Evolutionary conservation across 2,113 vertebrate species (phyloP).

Genomic region (Scophthalmus maximus): DNA sequence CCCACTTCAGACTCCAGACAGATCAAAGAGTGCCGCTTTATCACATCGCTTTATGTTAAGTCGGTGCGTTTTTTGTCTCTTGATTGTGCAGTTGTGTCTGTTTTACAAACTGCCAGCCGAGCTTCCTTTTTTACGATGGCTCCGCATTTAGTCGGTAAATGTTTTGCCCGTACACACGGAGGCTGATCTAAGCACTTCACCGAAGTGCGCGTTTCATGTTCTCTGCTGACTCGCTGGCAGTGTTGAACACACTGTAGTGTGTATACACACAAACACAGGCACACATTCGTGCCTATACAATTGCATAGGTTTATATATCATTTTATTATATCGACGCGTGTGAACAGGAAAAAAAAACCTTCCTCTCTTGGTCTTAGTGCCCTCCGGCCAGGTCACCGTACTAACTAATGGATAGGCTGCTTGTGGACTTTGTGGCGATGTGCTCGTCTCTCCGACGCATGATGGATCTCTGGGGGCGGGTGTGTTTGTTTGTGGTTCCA

Average conservation of each 20-base stretch:
- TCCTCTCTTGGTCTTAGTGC: background rate
- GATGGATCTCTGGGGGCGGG: slow-evolving; percentile 7
- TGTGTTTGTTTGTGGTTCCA: slow-evolving; percentile 16
- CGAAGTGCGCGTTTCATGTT: slow-evolving; percentile 22
- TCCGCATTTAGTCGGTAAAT: slow-evolving; percentile 40
- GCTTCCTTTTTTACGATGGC: slow-evolving; percentile 14
- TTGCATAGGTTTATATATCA: background rate
- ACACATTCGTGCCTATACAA: background rate
- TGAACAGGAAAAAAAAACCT: background rate
- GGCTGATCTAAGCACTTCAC: slow-evolving; percentile 51
- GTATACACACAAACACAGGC: background rate
- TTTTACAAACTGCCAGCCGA: background rate
- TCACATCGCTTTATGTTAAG: no score
- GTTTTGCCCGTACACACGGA: slow-evolving; percentile 16
- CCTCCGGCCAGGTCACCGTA: background rate
- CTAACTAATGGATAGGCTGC: background rate
- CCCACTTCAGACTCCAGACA: no score
- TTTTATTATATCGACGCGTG: background rate
- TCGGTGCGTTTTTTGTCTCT: no score
- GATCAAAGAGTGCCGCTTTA: no score
- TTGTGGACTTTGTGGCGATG: background rate
- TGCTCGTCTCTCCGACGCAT: background rate
- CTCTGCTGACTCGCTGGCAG: slow-evolving; percentile 25
- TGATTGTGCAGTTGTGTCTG: no score
- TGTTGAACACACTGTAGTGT: background rate